phyloP scores from a whole-genome alignment of 2,113 vertebrate genomes.

The Lepisosteus osseus region DNA sequence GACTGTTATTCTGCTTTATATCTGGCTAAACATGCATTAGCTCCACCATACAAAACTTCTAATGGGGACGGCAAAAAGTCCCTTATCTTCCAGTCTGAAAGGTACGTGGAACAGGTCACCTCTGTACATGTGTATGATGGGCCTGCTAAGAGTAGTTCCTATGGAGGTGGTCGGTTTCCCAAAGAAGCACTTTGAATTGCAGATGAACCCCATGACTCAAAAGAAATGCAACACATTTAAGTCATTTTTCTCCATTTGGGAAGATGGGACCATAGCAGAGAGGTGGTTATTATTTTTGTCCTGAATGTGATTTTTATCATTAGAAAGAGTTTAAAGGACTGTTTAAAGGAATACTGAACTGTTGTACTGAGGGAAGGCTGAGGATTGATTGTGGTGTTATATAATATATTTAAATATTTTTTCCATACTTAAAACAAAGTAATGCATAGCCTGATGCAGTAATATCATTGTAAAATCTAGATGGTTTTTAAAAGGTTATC shows the following conservation, averaged over 20 bases:
- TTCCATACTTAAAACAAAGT: neutral
- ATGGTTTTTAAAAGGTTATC: too few species aligned
- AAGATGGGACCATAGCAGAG: constrained; percentile 51
- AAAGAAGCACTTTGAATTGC: constrained; percentile 91
- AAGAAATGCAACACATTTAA: constrained; percentile 82
- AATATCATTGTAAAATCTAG: too few species aligned
- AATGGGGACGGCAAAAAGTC: constrained; percentile 59
- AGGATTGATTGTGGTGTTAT: neutral
- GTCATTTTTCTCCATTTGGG: constrained; percentile 65
- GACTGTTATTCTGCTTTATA: constrained; percentile 63
- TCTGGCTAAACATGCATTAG: constrained; percentile 64
- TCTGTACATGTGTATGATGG: constrained; percentile 77
- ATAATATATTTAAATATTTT: neutral
- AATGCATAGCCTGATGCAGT: too few species aligned
- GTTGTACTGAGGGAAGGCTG: neutral
- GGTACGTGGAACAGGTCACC: constrained; percentile 50
- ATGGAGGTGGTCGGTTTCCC: constrained; percentile 79
- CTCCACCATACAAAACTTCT: constrained; percentile 57
- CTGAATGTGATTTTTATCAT: constrained; percentile 60
- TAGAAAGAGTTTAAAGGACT: constrained; percentile 39
- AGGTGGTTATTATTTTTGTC: constrained; percentile 58
- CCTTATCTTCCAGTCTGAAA: constrained; percentile 49
- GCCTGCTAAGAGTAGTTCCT: constrained; percentile 57
- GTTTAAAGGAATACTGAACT: constrained; percentile 35
- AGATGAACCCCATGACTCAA: constrained; percentile 92